phyloP scores from a whole-genome alignment of 2,888 invertebrate genomes.

The Aporophyla nigra region DNA sequence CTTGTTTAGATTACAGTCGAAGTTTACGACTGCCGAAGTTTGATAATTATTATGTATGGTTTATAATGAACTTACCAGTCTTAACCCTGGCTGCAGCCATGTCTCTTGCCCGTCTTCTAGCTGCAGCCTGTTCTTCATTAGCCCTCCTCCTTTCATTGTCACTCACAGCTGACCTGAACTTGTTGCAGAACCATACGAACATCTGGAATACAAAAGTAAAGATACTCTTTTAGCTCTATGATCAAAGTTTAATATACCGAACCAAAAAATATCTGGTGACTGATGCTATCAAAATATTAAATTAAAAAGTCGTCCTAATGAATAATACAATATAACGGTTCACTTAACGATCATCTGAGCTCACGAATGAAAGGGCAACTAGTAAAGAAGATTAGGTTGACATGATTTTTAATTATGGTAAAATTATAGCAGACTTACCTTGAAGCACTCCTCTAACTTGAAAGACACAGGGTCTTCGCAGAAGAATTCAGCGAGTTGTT shows the following conservation, averaged over 20 bases:
- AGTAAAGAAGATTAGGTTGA: no score
- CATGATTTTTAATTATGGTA: no score
- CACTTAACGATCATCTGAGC: no score
- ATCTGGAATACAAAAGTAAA: constrained; percentile 72
- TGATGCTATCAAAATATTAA: no score
- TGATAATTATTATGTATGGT: no score
- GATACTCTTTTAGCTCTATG: not conserved
- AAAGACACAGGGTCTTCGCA: constrained; percentile 97
- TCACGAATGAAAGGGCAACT: no score
- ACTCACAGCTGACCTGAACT: constrained; percentile 95
- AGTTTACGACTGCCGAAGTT: no score
- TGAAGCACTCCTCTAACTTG: constrained; percentile 98
- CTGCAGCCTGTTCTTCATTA: constrained; percentile 96
- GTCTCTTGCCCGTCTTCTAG: constrained; percentile 92
- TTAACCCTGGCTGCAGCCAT: constrained; percentile 73
- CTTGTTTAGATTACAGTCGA: no score
- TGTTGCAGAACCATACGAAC: constrained; percentile 96
- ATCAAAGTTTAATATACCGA: no score
- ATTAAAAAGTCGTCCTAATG: no score
- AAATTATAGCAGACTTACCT: constrained; percentile 85
- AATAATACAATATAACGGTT: no score
- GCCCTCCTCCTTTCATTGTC: constrained; percentile 96
- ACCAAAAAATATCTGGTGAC: not conserved
- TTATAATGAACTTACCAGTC: constrained; percentile 69
- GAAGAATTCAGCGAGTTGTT: constrained; percentile 97